Evolutionary conservation across 2,888 invertebrate species (phyloP).

Genomic region (Portevinia maculata): DNA sequence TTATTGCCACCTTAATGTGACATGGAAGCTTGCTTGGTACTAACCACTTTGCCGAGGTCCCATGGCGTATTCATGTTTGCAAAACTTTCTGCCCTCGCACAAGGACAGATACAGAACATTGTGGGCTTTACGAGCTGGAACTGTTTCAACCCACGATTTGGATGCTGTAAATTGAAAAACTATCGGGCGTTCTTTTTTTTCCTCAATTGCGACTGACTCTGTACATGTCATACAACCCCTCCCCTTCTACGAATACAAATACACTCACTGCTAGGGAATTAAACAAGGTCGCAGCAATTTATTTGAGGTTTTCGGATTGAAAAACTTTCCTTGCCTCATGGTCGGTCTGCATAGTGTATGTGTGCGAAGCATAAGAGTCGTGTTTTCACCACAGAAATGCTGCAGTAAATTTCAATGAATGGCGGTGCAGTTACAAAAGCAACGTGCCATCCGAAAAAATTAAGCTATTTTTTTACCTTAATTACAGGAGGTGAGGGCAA

Average conservation of each 20-base stretch:
- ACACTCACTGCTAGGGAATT: slow-evolving; percentile 34
- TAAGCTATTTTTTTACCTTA: slow-evolving; percentile 66
- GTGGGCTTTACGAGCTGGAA: slow-evolving; percentile 52
- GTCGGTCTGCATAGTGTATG: slow-evolving; percentile 16
- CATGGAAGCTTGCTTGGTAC: slow-evolving; percentile 14
- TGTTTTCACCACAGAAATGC: slow-evolving; percentile 50
- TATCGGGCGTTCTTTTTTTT: slow-evolving; percentile 25
- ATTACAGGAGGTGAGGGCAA: slow-evolving; percentile 63
- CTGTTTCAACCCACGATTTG: slow-evolving; percentile 54
- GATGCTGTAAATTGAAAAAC: slow-evolving; percentile 67
- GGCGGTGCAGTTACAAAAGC: slow-evolving; percentile 46
- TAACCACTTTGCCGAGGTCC: slow-evolving; percentile 22
- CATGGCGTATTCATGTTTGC: slow-evolving; percentile 4
- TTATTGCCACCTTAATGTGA: slow-evolving; percentile 45
- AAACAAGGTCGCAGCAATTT: slow-evolving; percentile 62
- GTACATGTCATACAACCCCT: not conserved
- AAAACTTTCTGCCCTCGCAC: slow-evolving; percentile 34
- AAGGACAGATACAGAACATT: slow-evolving; percentile 43
- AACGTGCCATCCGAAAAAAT: slow-evolving; percentile 62
- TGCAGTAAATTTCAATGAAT: slow-evolving; percentile 71
- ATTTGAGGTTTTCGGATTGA: slow-evolving; percentile 72
- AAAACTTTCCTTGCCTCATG: slow-evolving; percentile 63
- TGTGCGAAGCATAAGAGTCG: slow-evolving; percentile 48
- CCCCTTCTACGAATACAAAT: not conserved
- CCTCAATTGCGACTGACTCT: not conserved